These are phyloP conservation scores for Steatocranus sp. DNA, from an alignment of 2,797 vertebrate species.

Conservation along the genomic window DNA sequence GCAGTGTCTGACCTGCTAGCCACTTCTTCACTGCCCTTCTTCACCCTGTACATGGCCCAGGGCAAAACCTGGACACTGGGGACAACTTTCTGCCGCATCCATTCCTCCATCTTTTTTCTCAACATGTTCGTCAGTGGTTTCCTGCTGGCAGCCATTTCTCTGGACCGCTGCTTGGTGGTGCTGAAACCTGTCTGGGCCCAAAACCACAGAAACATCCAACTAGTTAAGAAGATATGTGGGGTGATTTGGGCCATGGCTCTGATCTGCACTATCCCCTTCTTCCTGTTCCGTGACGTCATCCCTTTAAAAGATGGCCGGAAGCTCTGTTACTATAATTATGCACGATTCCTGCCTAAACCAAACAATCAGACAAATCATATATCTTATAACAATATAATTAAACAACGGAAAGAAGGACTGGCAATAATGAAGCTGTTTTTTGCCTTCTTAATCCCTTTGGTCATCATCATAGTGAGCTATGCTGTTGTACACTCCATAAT, in stretches of 20 bases:
- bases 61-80: constrained; percentile 61
- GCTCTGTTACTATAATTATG: constrained; percentile 61
- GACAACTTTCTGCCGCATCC: constrained; percentile 50
- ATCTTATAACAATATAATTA: constrained; percentile 9
- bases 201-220: constrained; percentile 42
- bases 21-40: constrained; percentile 59
- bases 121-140: constrained; percentile 71
- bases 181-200: constrained; percentile 64
- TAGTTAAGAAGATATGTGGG: constrained; percentile 38
- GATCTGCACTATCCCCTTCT: constrained; percentile 61
- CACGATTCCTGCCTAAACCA: background rate
- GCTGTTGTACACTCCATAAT: constrained; percentile 19
- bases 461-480: constrained; percentile 62
- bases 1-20: constrained; percentile 65
- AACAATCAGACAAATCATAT: background rate
- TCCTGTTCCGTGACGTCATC: constrained; percentile 59
- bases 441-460: constrained; percentile 61
- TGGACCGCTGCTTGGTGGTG: constrained; percentile 67
- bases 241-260: constrained; percentile 53
- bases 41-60: constrained; percentile 60
- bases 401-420: constrained; percentile 33
- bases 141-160: constrained; percentile 59
- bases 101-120: constrained; percentile 66
- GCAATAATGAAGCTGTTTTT: constrained; percentile 54
- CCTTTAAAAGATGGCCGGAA: rapidly evolving